Evolutionary conservation across 2,797 vertebrate genomes (phyloP).

Genomic region (Tragelaphus eurycerus): DNA sequence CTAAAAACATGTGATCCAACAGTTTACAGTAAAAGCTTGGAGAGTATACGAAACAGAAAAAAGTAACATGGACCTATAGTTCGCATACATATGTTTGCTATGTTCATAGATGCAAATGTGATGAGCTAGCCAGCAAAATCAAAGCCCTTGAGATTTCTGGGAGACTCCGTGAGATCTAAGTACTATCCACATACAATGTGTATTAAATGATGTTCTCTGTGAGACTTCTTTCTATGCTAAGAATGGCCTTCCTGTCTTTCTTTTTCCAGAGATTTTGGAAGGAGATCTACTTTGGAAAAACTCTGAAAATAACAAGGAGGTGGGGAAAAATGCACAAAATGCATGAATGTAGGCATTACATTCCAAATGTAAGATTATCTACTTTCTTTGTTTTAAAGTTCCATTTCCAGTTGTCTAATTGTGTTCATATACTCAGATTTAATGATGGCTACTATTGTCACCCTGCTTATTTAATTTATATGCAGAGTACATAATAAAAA

Average conservation of each 20-base stretch:
- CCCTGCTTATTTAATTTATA: too few relatives aligned
- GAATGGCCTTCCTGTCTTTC: not conserved
- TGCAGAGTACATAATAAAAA: too few relatives aligned
- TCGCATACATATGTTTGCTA: not conserved
- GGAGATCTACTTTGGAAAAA: constrained; percentile 9
- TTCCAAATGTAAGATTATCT: not conserved
- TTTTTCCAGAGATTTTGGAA: constrained; percentile 47
- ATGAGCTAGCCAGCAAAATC: not conserved
- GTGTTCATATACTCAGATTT: not conserved
- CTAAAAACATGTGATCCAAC: not conserved
- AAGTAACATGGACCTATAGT: not conserved
- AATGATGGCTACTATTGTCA: not conserved
- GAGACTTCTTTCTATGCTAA: not conserved
- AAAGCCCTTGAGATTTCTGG: not conserved
- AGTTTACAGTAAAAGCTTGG: not conserved
- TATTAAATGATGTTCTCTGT: not conserved
- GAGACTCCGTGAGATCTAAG: not conserved
- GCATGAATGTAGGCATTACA: not conserved
- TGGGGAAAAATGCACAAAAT: not conserved
- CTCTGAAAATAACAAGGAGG: not conserved
- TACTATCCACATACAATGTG: not conserved
- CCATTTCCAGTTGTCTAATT: not conserved
- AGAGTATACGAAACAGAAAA: not conserved
- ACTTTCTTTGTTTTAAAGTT: not conserved
- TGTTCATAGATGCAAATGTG: not conserved